A percentile compares a stretch with the other conserved stretches of the same genome.
Conservation (phyloP, 1,140 invertebrate genomes). For the Geopemphigus sp. region DNA sequence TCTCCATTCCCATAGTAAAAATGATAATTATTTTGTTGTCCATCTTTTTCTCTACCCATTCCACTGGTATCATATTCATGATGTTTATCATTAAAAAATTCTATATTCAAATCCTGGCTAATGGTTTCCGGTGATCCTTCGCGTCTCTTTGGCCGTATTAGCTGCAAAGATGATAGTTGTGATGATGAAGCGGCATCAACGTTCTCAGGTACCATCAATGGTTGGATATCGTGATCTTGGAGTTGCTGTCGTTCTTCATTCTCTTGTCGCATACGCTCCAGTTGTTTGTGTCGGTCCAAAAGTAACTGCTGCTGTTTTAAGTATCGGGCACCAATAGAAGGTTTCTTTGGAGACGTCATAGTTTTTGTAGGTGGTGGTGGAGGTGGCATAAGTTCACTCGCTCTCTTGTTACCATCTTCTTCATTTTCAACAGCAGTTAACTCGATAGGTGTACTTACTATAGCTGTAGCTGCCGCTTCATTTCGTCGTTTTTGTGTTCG, state of each 20-base stretch:
- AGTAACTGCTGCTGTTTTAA: conserved; percentile 1
- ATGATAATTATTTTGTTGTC: not conserved
- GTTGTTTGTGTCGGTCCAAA: not conserved
- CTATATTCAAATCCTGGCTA: not conserved
- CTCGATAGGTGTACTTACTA: too few relatives aligned
- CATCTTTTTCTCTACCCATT: not conserved
- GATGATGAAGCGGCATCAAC: not conserved
- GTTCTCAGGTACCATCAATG: not conserved
- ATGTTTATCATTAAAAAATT: not conserved
- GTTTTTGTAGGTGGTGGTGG: not conserved
- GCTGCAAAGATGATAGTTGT: not conserved
- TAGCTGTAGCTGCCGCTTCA: not conserved
- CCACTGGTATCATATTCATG: too few relatives aligned
- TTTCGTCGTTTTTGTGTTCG: not conserved
- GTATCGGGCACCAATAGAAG: not conserved
- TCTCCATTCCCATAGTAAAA: not conserved
- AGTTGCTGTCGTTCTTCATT: not conserved
- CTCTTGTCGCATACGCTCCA: not conserved
- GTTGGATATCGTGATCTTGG: not conserved
- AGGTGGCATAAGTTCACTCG: conserved; percentile 22
- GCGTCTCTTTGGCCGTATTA: not conserved
- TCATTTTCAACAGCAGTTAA: not conserved
- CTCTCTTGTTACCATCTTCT: not conserved
- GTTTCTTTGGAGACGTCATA: not conserved
- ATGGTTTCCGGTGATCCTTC: not conserved